phyloP scores from a whole-genome alignment of 2,888 invertebrate genomes.

The Branchipolynoe longqiensis region DNA sequence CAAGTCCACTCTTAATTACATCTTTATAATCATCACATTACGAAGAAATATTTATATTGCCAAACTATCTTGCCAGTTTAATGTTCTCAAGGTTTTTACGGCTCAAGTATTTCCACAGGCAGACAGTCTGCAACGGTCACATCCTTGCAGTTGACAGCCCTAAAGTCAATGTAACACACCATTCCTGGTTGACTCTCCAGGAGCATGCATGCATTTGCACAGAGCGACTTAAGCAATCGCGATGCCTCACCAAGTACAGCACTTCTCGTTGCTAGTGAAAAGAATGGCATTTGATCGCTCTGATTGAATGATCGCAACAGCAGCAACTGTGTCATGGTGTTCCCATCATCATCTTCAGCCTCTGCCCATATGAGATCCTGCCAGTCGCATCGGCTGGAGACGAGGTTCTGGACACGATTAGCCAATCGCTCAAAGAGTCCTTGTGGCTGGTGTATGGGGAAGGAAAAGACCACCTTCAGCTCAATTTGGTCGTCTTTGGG shows the following conservation, averaged over 20 bases:
- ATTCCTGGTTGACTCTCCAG: slow-evolving; percentile 54
- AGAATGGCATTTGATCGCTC: slow-evolving; percentile 48
- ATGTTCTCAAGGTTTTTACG: neutral
- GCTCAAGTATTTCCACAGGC: neutral
- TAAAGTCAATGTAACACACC: slow-evolving; percentile 57
- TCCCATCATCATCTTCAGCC: neutral
- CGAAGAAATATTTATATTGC: too few relatives aligned
- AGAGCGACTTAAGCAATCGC: neutral
- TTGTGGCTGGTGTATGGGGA: slow-evolving; percentile 71
- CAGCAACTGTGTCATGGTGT: slow-evolving; percentile 25
- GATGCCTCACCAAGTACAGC: neutral
- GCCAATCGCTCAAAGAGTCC: slow-evolving; percentile 73
- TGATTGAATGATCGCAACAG: slow-evolving; percentile 46
- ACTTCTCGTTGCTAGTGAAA: slow-evolving; percentile 51
- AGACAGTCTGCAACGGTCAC: slow-evolving; percentile 5
- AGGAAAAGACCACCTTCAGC: slow-evolving; percentile 66
- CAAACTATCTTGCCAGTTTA: too few relatives aligned
- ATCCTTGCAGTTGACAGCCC: slow-evolving; percentile 28
- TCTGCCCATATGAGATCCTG: slow-evolving; percentile 73
- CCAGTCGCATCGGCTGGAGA: slow-evolving; percentile 76
- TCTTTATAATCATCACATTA: too few relatives aligned
- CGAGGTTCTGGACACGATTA: slow-evolving; percentile 73
- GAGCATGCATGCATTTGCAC: slow-evolving; percentile 17
- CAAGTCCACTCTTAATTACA: too few relatives aligned
- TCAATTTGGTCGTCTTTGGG: slow-evolving; percentile 20